Evolutionary conservation across 2,113 vertebrate genomes (phyloP), one percentile per base, ranked within the genome.

Genomic region (Epinephelus fuscoguttatus): DNA sequence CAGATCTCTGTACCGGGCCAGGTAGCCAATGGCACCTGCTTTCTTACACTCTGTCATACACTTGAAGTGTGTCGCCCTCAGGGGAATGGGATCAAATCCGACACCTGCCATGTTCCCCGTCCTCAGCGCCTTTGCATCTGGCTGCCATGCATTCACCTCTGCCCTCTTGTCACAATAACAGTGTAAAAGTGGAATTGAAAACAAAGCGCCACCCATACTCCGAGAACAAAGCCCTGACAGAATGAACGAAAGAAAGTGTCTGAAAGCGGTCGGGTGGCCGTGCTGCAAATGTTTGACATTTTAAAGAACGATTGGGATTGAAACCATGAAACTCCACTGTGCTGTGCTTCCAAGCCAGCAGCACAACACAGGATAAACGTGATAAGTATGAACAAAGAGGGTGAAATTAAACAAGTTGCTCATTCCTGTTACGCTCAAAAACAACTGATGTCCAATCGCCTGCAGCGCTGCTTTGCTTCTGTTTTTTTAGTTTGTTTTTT

Each of bases 71-170:
- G 87, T 82, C 27, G 27, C 79, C 89, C 86, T 30, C 64, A 78
- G 70, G 87, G 85, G 64, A 70, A 19, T 3, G 57, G 62, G 84
- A 90, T 85, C 87, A 84, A 87, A 87, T 62, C 63, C 15, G 76
- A 92, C 91, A 90, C 74, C 78, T 85, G 89, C 67, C 88, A 84
- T 87, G 87, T 87, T 81, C 56, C 49, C 71, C 4, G 4, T 78
- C 72, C 85, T 75, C 70, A 5, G 62, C 14, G 67, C 40, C 74
- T 85, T 72, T 84, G 88, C 76, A 92, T 90, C 84, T 86, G 81
- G 78, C 80, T 52, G 70, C 72, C 79, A 17, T 12, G 17, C 10
- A 5, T 63, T 80, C 77, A 87, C 77, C 82, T 90, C 76, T 82
- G 68, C 62, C 75, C 80, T 49, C 12, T 71, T 78, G 80, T 87